phyloP scores from a whole-genome alignment of 1,140 invertebrate species.

The Pollicipes pollicipes region DNA sequence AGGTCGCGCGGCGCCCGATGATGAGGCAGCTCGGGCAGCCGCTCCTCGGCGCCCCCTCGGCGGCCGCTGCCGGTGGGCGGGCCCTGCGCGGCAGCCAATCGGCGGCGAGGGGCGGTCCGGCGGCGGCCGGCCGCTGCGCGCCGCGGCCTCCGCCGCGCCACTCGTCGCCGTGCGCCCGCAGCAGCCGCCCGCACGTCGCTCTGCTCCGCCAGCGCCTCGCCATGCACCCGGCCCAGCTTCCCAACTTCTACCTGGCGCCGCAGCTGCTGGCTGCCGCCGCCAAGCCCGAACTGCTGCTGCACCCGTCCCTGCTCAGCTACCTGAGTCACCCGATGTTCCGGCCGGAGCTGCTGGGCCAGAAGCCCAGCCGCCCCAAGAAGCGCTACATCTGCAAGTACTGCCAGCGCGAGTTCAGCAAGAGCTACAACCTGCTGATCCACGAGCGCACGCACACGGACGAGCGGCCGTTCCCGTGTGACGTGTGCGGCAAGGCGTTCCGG shows the following conservation, averaged over 20 bases:
- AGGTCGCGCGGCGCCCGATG: background rate
- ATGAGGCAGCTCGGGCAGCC: background rate
- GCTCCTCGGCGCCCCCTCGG: background rate
- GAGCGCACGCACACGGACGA: slow-evolving; percentile 96
- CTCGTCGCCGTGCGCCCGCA: no score
- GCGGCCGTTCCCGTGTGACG: slow-evolving; percentile 90
- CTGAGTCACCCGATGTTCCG: background rate
- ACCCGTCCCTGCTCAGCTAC: background rate
- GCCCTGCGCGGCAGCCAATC: background rate
- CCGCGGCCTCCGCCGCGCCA: background rate
- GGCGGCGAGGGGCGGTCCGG: background rate
- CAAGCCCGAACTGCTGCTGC: slow-evolving; percentile 4
- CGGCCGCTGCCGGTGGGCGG: background rate
- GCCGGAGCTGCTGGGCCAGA: background rate
- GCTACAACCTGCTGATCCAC: slow-evolving; percentile 96
- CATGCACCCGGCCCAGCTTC: background rate
- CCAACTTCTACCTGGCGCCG: background rate
- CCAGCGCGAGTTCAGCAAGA: slow-evolving; percentile 90
- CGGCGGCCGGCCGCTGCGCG: background rate
- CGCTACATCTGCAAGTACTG: slow-evolving; percentile 98
- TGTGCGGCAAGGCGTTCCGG: slow-evolving; percentile 72
- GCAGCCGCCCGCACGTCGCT: background rate
- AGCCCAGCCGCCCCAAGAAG: slow-evolving; percentile 69
- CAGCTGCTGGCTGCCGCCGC: slow-evolving; percentile 1
- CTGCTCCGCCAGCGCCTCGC: background rate